Evolutionary conservation across 2,113 vertebrate species (phyloP), one percentile per base, ranked within the genome.

Genomic region (Galbula dea): DNA sequence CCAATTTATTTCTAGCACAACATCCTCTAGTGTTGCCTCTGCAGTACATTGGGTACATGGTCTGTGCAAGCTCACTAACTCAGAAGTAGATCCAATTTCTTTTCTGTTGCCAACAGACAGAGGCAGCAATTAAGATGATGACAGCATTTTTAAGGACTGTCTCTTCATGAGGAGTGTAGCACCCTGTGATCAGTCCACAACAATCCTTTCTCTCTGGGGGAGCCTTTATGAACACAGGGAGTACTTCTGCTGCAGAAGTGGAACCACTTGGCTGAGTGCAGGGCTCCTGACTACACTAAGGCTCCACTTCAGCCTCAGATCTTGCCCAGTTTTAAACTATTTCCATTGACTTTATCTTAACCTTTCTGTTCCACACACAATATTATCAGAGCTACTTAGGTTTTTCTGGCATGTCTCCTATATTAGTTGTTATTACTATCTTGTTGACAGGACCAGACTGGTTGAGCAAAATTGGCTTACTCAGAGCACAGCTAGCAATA

Each of bases 261-360:
- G 67, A 57, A 72, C 48, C 45, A 41, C 49, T 83, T 5, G 7
- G 58, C 63, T 77, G 57, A 84, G 51, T 1, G 0, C 72, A 66
- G 54, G 45, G 16, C 45, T 91, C 48, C 36, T 2, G 6, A 5
- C 45, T n/a, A 36, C 11, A 6, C 26, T 21, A 65, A 36, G 36
- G 62, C 71, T 85, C 58, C 2, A 2, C 88, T 94, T 83, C 66
- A 79, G 62, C 54, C 88, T 75, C 65, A 75, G 57, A 75, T 84
- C 41, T 88, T 10, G 7, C 27, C 10, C 2, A 3, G 73, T 45
- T 86, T 94, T 72, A 65, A 76, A 91, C 80, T 88, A 51, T 80
- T 95, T 88, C 71, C 51, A 62, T 54, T 76, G 58, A 57, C 65
- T 87, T 95, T 88, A 78, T 92, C 86, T 95, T 86, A 90, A 78